These are phyloP conservation scores for Alethe castanea DNA, from an alignment of 2,113 vertebrate species.

Conservation along the genomic window DNA sequence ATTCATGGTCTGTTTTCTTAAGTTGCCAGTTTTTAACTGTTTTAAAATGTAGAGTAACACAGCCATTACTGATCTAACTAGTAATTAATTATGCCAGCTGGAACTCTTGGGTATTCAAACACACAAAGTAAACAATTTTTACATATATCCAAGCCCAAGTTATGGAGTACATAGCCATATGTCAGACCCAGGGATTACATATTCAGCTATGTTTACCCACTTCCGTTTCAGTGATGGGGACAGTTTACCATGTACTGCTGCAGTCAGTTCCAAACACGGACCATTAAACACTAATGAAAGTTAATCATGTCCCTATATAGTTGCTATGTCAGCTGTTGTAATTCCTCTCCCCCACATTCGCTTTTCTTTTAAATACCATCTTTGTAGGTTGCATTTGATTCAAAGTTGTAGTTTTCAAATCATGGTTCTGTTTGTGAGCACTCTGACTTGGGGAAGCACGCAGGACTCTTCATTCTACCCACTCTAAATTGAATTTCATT, in stretches of 20 bases:
- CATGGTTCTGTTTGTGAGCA: accelerated
- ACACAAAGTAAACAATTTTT: background rate
- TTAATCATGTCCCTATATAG: background rate
- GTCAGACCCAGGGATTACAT: background rate
- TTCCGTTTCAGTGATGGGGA: background rate
- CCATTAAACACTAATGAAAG: background rate
- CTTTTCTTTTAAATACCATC: background rate
- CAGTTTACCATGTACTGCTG: background rate
- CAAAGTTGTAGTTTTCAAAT: background rate
- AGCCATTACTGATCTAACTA: background rate
- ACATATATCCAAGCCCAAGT: background rate
- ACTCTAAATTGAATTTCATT: background rate
- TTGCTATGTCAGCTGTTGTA: background rate
- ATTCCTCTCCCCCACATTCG: accelerated
- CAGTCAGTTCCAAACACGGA: background rate
- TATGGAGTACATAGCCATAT: background rate
- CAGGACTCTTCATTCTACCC: background rate
- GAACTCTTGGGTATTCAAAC: background rate
- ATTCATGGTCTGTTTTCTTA: background rate
- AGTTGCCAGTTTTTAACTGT: background rate
- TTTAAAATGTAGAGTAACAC: background rate
- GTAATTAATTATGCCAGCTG: background rate
- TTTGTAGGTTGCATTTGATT: background rate
- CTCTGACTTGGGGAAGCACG: background rate
- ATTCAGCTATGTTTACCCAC: background rate